phyloP scores from a whole-genome alignment of 2,113 vertebrate genomes.

The Climacteris rufus region DNA sequence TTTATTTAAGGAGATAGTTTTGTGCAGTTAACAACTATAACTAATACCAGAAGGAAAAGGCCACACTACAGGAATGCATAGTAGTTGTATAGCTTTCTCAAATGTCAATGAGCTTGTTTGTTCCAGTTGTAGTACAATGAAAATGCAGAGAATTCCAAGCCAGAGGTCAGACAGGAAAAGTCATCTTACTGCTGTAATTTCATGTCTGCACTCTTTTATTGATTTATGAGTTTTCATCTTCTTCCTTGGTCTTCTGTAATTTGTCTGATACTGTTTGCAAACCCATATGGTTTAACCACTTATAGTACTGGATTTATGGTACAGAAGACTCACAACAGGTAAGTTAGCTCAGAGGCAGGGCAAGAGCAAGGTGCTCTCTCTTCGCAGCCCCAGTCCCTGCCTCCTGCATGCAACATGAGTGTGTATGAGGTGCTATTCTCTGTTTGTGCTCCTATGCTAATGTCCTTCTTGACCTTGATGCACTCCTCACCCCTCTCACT shows the following conservation, averaged over 20 bases:
- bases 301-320: background rate
- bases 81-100: conserved; percentile 20
- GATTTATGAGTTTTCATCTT: background rate
- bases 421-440: background rate
- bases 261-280: background rate
- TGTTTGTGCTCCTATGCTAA: background rate
- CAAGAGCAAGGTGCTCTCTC: background rate
- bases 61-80: background rate
- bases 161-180: background rate
- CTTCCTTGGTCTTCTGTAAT: background rate
- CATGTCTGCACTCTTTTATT: background rate
- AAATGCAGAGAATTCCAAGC: background rate
- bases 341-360: background rate
- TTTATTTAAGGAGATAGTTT: background rate
- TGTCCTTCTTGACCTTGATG: background rate
- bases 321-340: background rate
- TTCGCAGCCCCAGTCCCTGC: background rate
- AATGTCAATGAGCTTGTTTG: background rate
- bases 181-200: background rate
- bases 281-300: background rate
- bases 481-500: rapidly evolving
- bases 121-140: background rate
- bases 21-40: background rate
- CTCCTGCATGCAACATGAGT: background rate
- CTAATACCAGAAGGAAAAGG: background rate